phyloP scores from a whole-genome alignment of 2,797 vertebrate genomes.

The Loris lydekkerianus region DNA sequence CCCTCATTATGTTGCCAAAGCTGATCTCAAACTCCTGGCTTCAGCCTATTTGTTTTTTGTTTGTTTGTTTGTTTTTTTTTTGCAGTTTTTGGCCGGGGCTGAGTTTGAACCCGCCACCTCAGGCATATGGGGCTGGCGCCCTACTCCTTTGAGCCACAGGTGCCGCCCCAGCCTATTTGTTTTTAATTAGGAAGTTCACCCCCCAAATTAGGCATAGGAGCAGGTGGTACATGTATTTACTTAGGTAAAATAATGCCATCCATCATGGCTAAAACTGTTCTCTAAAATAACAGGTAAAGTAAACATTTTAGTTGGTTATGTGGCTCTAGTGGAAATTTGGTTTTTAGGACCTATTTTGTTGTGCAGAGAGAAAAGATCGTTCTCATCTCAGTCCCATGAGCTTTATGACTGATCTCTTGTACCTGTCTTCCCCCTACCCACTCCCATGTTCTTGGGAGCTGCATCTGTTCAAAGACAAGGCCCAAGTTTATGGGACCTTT shows the following conservation, averaged over 20 bases:
- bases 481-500: neutral
- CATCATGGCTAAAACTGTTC: neutral
- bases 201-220: neutral
- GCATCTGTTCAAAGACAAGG: neutral
- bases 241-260: neutral
- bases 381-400: fast-evolving
- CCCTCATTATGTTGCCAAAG: neutral
- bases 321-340: neutral
- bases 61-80: no score
- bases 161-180: neutral
- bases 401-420: neutral
- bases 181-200: no score
- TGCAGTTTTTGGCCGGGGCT: no score
- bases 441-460: neutral
- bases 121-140: no score
- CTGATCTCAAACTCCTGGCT: neutral
- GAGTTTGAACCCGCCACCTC: no score
- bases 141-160: no score
- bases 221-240: no score
- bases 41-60: neutral
- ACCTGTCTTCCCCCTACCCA: neutral
- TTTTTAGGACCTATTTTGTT: neutral
- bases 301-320: neutral
- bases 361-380: no score
- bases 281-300: neutral